A percentile compares a stretch with the other conserved stretches of the same genome.
These are phyloP conservation scores for Cactoblastis cactorum DNA, from an alignment of 2,888 invertebrate genomes.

Conservation along the genomic window DNA sequence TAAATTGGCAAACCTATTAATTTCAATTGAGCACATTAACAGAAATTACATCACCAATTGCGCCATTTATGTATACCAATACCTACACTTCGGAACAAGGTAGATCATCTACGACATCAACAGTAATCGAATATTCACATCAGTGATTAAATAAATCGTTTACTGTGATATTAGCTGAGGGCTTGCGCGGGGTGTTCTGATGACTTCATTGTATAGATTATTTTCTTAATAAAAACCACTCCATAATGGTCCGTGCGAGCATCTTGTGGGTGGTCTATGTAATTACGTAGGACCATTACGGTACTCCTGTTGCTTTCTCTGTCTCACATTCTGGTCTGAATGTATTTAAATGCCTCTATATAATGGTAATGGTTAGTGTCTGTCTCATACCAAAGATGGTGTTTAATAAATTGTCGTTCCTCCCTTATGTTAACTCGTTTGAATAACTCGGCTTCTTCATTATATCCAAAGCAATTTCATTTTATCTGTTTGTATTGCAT, in stretches of 20 bases:
- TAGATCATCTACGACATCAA: background rate
- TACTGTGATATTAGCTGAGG: conserved; percentile 20
- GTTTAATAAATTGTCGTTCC: background rate
- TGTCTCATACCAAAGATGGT: conserved; percentile 19
- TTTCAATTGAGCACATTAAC: background rate
- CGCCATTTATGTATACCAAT: no score
- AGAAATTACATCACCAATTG: background rate
- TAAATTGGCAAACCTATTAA: background rate
- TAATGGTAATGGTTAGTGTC: conserved; percentile 8
- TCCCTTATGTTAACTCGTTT: no score
- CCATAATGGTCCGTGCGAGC: conserved; percentile 44
- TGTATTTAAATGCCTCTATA: background rate
- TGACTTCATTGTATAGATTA: conserved; percentile 68
- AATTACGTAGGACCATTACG: conserved; percentile 52
- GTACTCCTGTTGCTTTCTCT: conserved; percentile 33
- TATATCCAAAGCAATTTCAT: no score
- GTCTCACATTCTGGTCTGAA: conserved; percentile 15
- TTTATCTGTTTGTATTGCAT: no score
- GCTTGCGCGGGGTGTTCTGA: conserved; percentile 35
- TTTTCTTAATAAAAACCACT: conserved; percentile 56
- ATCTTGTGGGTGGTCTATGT: conserved; percentile 66
- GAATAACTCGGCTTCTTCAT: no score
- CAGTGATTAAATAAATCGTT: conserved; percentile 29
- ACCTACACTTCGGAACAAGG: background rate
- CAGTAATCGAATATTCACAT: conserved; percentile 20